Evolutionary conservation across 2,113 vertebrate species (phyloP), one percentile per base, ranked within the genome.

Genomic region (Thalassarche chlororhynchos): DNA sequence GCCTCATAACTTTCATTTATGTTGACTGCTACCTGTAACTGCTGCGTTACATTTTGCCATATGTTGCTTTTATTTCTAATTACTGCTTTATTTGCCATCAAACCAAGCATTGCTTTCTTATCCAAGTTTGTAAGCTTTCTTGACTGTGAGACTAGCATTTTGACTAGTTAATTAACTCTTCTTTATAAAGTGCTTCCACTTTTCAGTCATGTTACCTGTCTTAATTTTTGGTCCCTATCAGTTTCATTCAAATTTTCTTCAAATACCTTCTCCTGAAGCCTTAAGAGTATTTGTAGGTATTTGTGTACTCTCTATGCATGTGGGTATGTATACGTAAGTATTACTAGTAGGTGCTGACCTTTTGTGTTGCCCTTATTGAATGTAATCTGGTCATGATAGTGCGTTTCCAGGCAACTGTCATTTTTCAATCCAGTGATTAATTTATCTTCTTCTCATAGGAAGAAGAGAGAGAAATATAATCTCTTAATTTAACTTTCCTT

Each of bases 31-130:
- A 92, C 89, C 89, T 96, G 66, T 89, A 93, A 89, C 77, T 93
- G 40, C 40, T 84, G 61, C 77, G 54, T 94, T 89, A 79, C 31
- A 51, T 85, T 95, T 85, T 93, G 19, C 84, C 57, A 54, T 87
- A 89, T 93, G 82, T 72, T 82, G 34, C 69, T 89, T 94, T 95
- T 94, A 72, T 94, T 95, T 87, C 77, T 87, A 89, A 93, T 94
- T 94, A 47, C 65, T 61, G 36, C n/a, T 93, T 93, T 89, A 68
- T 94, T 93, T 93, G 74, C 61, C 72, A 61, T 71, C 65, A 89
- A 82, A 91, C 10, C 17, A 57, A 84, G 61, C 65, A 75, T 31
- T 94, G 65, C 75, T 82, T 89, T 58, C 68, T 86, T 74, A 88
- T 34, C 38, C 42, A 62, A 36, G 70, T 20, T 23, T 77, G 46